Conservation (phyloP, 2,797 vertebrate genomes). For the Astyanax mexicanus region DNA sequence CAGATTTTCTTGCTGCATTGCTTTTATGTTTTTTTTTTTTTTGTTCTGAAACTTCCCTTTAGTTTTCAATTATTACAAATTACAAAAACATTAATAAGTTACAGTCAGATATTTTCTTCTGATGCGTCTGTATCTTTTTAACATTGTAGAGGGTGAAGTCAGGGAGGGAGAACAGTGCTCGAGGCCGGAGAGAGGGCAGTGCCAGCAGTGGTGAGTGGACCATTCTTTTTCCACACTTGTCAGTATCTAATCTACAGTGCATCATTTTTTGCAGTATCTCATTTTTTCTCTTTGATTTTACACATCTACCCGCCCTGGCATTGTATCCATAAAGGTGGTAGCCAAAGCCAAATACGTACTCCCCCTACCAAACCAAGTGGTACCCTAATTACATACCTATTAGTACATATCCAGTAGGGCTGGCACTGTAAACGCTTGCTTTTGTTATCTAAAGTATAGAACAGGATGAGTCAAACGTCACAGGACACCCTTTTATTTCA, state of each 20-base stretch:
- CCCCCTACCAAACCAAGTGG: slow-evolving; percentile 34
- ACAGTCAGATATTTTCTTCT: slow-evolving; percentile 36
- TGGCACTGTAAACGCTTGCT: too few relatives aligned
- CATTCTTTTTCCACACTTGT: not conserved
- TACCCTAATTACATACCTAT: slow-evolving; percentile 24
- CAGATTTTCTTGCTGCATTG: slow-evolving; percentile 2
- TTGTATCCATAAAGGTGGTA: slow-evolving; percentile 29
- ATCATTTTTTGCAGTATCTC: slow-evolving; percentile 2
- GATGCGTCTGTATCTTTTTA: slow-evolving; percentile 37
- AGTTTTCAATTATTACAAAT: not conserved
- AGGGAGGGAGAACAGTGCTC: slow-evolving; percentile 86
- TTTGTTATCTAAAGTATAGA: too few relatives aligned
- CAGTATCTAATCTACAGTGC: not conserved
- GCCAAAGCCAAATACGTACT: slow-evolving; percentile 30
- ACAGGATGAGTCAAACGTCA: too few relatives aligned
- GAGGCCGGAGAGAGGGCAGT: slow-evolving; percentile 84
- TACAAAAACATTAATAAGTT: too few relatives aligned
- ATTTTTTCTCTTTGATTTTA: slow-evolving; percentile 12
- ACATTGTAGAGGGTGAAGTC: slow-evolving; percentile 84
- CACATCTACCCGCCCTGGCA: slow-evolving; percentile 19
- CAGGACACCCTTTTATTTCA: too few relatives aligned
- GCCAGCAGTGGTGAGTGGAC: slow-evolving; percentile 85
- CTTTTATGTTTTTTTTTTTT: not conserved
- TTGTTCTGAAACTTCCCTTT: not conserved
- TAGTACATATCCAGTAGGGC: slow-evolving; percentile 26